Evolutionary conservation across 1,140 invertebrate genomes (phyloP).

Genomic region (Ips typographus): DNA sequence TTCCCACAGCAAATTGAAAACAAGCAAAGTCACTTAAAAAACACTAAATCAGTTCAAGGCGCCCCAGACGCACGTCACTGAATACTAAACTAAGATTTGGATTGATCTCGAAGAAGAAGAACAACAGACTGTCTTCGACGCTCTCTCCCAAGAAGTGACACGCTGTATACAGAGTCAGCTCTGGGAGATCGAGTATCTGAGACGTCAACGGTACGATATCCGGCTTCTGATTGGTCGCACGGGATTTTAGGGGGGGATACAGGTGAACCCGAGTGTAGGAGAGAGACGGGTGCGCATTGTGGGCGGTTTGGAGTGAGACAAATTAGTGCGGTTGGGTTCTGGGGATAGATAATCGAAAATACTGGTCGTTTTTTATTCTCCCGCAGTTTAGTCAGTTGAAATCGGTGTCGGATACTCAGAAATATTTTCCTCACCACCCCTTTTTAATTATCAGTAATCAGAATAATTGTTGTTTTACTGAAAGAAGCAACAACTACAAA

Average conservation of each 20-base stretch:
- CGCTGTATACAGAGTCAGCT: conserved; percentile 21
- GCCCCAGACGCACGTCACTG: conserved; percentile 8
- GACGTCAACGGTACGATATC: conserved; percentile 19
- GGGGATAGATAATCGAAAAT: conserved; percentile 10
- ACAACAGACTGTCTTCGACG: conserved; percentile 3
- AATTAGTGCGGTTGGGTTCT: conserved; percentile 11
- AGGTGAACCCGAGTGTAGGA: conserved; percentile 31
- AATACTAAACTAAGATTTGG: background rate
- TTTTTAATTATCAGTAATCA: background rate
- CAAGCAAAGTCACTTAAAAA: conserved; percentile 3
- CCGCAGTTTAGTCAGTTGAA: background rate
- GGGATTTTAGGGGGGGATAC: conserved; percentile 14
- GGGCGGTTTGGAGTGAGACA: conserved; percentile 22
- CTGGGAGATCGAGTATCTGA: conserved; percentile 26
- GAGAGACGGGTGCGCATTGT: conserved; percentile 6
- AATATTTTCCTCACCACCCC: too few relatives aligned
- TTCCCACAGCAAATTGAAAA: conserved; percentile 2
- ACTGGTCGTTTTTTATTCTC: background rate
- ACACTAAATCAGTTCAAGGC: conserved; percentile 11
- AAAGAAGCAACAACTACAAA: too few relatives aligned
- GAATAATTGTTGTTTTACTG: background rate
- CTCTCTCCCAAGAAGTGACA: conserved; percentile 29
- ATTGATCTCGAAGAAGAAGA: background rate
- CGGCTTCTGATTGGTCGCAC: conserved; percentile 15
- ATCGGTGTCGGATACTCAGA: background rate